phyloP scores from a whole-genome alignment of 1,140 invertebrate genomes.

The Brachionus calyciflorus region DNA sequence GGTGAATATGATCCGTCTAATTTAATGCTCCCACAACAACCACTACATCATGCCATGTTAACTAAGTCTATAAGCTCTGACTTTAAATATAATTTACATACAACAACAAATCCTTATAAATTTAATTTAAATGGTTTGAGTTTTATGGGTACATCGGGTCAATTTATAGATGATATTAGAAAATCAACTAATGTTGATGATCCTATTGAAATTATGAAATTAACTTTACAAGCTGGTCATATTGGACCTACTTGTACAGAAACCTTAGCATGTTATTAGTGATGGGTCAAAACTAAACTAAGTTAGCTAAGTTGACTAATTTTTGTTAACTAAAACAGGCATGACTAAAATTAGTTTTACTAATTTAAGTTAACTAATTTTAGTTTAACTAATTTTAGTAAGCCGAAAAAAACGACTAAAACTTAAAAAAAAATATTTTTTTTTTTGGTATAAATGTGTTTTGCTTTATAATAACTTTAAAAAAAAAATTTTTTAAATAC shows the following conservation, averaged over 20 bases:
- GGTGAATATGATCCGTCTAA: slow-evolving; percentile 79
- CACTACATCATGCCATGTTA: slow-evolving; percentile 80
- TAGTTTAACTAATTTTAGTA: no score
- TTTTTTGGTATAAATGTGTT: no score
- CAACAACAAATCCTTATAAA: slow-evolving; percentile 83
- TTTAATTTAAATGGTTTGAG: slow-evolving; percentile 57
- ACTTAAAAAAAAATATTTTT: no score
- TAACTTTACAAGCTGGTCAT: slow-evolving; percentile 75
- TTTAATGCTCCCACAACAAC: slow-evolving; percentile 81
- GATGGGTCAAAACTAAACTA: slow-evolving; percentile 69
- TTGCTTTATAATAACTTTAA: no score
- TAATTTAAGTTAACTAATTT: no score
- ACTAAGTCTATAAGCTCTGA: slow-evolving; percentile 65
- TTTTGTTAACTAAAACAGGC: no score
- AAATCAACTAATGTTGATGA: slow-evolving; percentile 70
- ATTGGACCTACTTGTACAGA: slow-evolving; percentile 86
- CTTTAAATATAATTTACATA: slow-evolving; percentile 63
- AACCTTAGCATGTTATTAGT: slow-evolving; percentile 78
- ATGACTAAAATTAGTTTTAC: no score
- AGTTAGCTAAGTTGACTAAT: no score
- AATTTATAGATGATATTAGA: slow-evolving; percentile 74
- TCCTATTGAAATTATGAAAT: slow-evolving; percentile 71
- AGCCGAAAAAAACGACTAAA: no score
- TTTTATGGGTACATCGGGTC: slow-evolving; percentile 76
- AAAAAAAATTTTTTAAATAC: no score